Evolutionary conservation across 1,140 invertebrate genomes (phyloP), one percentile per base, ranked within the genome.

Genomic region (Pseudobourletiella spinata): DNA sequence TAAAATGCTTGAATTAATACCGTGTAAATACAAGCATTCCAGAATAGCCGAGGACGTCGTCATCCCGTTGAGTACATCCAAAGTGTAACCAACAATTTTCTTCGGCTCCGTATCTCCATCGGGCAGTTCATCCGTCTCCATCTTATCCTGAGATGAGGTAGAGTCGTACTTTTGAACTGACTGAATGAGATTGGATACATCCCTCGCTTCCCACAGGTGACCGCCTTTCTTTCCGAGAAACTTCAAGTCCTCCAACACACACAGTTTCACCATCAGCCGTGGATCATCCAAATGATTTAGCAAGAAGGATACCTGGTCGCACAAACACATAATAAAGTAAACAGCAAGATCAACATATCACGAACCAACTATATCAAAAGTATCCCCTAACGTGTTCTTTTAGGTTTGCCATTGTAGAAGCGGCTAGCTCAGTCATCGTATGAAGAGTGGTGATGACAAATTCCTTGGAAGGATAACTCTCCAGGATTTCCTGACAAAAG

Each of bases 371-470:
- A 52, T 66, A 51, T 15, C 32, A 26, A 25, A 28, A 16, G 14
- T 11, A 42, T 2, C 18, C 8, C n/a, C n/a, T 39, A 11, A 93
- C 88, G 79, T 96, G 95, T 68, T 85, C 84, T 8, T 91, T 88
- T 48, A 97, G 86, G 77, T 94, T 87, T 1, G 93, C 84, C 11
- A 96, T 78, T n/a, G 92, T 95, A 24, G 88, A 84, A 1, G 85
- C 83, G 18, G 93, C 88, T 25, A 98, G 78, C 58, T 90, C 85
- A 1, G 91, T 95, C 26, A 97, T 79, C 0, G 93, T 90, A 68
- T 87, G 84, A 14, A 98, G 79, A 50, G 88, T 93, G 3, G 89
- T 85, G 16, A 87, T 77, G 0, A 95, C 86, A 74, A 95, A 94
- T 73, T 89, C 88, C 61, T 87, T 82, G 0, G 88, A 85, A 11